Base-by-base conservation (phyloP, 2,113 vertebrate genomes). In the Cephalophus harveyi region DNA sequence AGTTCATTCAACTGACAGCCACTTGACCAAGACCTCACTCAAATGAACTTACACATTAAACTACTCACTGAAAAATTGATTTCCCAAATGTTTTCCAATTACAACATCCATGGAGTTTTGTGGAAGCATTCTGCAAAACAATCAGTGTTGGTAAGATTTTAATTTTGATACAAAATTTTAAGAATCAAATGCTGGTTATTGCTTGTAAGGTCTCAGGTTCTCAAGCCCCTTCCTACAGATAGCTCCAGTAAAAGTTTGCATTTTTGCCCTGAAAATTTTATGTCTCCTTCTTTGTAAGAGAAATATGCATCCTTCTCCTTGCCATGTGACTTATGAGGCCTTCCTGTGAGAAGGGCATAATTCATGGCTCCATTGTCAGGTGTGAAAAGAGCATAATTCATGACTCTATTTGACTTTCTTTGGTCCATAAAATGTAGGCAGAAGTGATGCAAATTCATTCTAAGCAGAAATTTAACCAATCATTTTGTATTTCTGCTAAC, bases 51-150 rank as follows among this genome's bases (percentile, higher is more conserved):
- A 97, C 71, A 81, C 97, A 98, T 98, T 98, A 98, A 98, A 97
- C 98, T 97, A 97, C 89, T 98, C 98, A 97, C 96, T 98, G 98
- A 98, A 97, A 97, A 98, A 98, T 54, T 94, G 97, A 98, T 97
- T 98, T 97, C 93, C 97, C 96, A 97, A 97, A 97, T 85, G 94
- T 93, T 97, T 97, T 98, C 64, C 91, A 98, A 95, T 97, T 97
- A 97, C 62, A 81, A 97, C 96, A 87, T 95, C 93, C 93, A 81
- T 50, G 91, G 76, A 91, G 33, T 93, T 96, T 93, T 27, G 3
- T 60, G 91, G 88, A 96, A 95, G 83, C 62, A 91, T 91, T 97
- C 71, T 81, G 52, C 52, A 96, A 87, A 62, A 89, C 59, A 94
- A 76, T 97, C 81, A 87, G 52, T 89, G 79, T 78, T 87, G 57